Base-by-base conservation (phyloP, 2,797 vertebrate species). In the Distichodus sexfasciatus region DNA sequence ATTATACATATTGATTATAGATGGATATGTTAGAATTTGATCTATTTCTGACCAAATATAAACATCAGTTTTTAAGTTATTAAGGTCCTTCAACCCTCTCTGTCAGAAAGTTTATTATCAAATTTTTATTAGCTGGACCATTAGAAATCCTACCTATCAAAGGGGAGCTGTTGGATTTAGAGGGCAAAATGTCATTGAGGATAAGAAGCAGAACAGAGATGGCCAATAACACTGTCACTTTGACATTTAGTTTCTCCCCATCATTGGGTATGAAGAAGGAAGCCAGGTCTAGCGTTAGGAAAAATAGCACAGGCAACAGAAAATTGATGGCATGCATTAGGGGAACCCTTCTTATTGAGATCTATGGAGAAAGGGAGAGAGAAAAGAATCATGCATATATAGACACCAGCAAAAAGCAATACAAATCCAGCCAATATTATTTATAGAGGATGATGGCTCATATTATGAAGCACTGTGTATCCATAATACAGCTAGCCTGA, bases 201-300 rank as follows among this genome's bases (percentile, higher is more conserved):
- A 94, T 90, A 35, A 93, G 85, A 54, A 93, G 86, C 12, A 94
- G 62, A 72, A 94, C 88, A 11, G 92, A 93, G 74, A 90, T 88
- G 75, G 90, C 91, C 0, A 94, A 84, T 15, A 93, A 85, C 1
- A 94, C 51, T 1, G 93, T 92, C 0, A 94, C 82, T 78, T 94
- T 94, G 77, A 94, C 93, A 72, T 67, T 75, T 61, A 92, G 78
- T 62, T 93, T 94, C 23, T 94, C 91, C 1, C 86, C 87, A 0
- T 84, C 76, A 23, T 79, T 66, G 54, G 70, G 73, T 60, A 93
- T 85, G 7, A 90, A 91, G 72, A 92, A 71, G 11, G 92, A 88
- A 0, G 85, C 86, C 81, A 93, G 17, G 47, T 94, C 92, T 86
- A 94, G 81, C 28, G 90, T 1, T 1, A 94, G 84, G 2, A 95